Evolutionary conservation across 2,113 vertebrate genomes (phyloP).

Genomic region (Crocuta crocuta): DNA sequence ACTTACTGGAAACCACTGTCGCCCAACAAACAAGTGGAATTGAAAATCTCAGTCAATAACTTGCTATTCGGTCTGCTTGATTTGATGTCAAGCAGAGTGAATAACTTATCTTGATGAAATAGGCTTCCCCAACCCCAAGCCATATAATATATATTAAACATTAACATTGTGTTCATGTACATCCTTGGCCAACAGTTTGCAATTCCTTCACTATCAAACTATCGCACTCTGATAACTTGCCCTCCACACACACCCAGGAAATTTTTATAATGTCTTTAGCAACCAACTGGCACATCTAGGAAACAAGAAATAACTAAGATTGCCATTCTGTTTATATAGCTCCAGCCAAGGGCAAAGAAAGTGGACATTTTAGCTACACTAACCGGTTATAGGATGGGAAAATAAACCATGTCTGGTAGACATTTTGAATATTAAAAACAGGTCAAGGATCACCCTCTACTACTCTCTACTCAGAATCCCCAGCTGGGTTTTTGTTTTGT

Average conservation of each 20-base stretch:
- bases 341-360: constrained; percentile 36
- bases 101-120: neutral
- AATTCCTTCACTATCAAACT: neutral
- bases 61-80: neutral
- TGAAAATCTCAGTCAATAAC: neutral
- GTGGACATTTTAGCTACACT: neutral
- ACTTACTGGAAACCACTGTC: neutral
- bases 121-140: neutral
- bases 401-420: neutral
- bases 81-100: neutral
- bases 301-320: neutral
- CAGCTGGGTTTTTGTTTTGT: neutral
- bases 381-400: neutral
- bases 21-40: neutral
- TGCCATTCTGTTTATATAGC: neutral
- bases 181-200: neutral
- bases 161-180: neutral
- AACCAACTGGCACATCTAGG: neutral
- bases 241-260: neutral
- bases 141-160: neutral
- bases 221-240: neutral
- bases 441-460: neutral
- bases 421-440: constrained; percentile 46
- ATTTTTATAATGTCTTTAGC: neutral
- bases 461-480: neutral